Evolutionary conservation across 2,797 vertebrate species (phyloP), one percentile per base, ranked within the genome.

Genomic region (Hylomyscus alleni): DNA sequence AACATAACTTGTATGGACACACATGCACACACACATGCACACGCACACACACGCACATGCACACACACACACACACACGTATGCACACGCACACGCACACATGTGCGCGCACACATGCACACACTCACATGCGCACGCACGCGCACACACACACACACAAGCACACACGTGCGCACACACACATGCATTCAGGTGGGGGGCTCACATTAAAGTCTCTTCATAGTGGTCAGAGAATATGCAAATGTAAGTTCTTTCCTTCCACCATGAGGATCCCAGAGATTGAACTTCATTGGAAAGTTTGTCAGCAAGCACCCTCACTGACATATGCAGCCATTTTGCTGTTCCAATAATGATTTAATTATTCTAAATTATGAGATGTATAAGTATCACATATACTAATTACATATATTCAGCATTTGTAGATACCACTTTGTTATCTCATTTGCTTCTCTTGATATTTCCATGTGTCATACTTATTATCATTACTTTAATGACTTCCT

Each of bases 71-170:
- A 6, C 22, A 60, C 60, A 29, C 9, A 29, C 60, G 29, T 8
- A 62, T 9, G 3, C 34, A 56, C 34, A n/a, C 11, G 8, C 4
- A 17, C 26, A 34, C 1, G 1, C 10, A 54, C 3, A 1, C 17
- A n/a, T 29, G 13, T n/a, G n/a, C n/a, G n/a, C n/a, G n/a, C n/a
- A n/a, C n/a, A n/a, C n/a, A n/a, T n/a, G n/a, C n/a, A n/a, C n/a
- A n/a, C n/a, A n/a, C n/a, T n/a, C n/a, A n/a, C n/a, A n/a, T n/a
- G n/a, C n/a, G n/a, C n/a, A n/a, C n/a, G n/a, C n/a, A n/a, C n/a
- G n/a, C n/a, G n/a, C n/a, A n/a, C n/a, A n/a, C n/a, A n/a, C n/a
- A n/a, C n/a, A n/a, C n/a, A n/a, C 34, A 54, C 14, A 17, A 11
- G 12, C 15, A 54, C 52, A 58, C 1, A 58, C n/a, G n/a, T n/a